These are phyloP conservation scores for Prinia subflava DNA, from an alignment of 2,113 vertebrate species.

Conservation along the genomic window DNA sequence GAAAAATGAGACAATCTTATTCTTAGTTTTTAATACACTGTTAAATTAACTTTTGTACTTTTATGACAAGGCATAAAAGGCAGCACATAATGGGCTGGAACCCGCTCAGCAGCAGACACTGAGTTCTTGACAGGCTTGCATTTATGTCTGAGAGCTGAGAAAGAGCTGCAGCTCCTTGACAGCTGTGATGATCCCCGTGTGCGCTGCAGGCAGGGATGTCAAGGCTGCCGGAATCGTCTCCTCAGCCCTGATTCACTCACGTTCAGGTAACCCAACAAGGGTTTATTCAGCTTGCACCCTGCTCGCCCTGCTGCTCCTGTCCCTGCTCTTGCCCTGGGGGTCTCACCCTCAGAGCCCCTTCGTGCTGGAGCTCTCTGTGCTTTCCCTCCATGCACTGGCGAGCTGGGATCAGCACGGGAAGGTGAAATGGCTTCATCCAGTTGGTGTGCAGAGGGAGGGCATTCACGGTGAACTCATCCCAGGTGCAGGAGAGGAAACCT, in stretches of 20 bases:
- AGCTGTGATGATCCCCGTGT: rapidly evolving
- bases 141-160: neutral
- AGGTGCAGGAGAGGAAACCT: neutral
- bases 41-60: neutral
- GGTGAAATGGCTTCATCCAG: neutral
- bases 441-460: neutral
- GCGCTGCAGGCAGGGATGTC: rapidly evolving
- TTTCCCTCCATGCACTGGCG: rapidly evolving
- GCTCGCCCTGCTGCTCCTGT: neutral
- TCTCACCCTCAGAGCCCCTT: rapidly evolving
- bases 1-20: neutral
- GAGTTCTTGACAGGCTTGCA: neutral
- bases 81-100: neutral
- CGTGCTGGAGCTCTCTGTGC: neutral
- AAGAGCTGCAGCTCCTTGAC: neutral
- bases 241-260: rapidly evolving
- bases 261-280: neutral
- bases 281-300: too few species aligned
- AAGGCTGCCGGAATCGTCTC: rapidly evolving
- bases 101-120: neutral
- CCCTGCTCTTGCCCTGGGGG: rapidly evolving
- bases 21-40: neutral
- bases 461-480: rapidly evolving
- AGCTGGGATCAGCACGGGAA: rapidly evolving
- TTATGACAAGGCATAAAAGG: neutral